Evolutionary conservation across 2,797 vertebrate genomes (phyloP).

Genomic region (Platalea minor): DNA sequence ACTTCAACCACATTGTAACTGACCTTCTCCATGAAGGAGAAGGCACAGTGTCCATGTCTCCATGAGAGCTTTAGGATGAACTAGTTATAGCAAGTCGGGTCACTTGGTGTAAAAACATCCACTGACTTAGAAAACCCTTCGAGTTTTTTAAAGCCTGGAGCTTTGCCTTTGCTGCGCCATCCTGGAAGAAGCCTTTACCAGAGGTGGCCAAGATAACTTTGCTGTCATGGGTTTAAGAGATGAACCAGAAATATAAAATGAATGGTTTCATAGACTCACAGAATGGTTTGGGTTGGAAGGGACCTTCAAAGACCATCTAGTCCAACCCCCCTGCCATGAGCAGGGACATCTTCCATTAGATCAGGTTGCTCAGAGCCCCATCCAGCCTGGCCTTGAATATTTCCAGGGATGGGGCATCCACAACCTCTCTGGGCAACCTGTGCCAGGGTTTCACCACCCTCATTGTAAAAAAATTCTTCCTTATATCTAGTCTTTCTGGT

Average conservation of each 20-base stretch:
- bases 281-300: not conserved
- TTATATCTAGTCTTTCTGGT: not conserved
- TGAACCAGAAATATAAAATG: not conserved
- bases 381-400: not conserved
- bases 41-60: not conserved
- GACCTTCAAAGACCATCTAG: rapidly evolving
- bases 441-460: rapidly evolving
- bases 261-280: not conserved
- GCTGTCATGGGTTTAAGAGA: not conserved
- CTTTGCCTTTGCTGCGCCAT: not conserved
- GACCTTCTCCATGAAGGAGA: not conserved
- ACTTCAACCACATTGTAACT: not conserved
- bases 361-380: not conserved
- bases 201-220: not conserved
- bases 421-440: not conserved
- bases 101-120: not conserved
- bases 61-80: not conserved
- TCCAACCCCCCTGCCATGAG: rapidly evolving
- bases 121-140: not conserved
- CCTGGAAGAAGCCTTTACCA: not conserved
- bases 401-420: not conserved
- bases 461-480: rapidly evolving
- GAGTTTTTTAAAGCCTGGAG: not conserved
- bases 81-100: not conserved
- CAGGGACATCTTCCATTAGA: not conserved